A percentile compares a stretch with the other conserved stretches of the same genome.
These are phyloP conservation scores for Caenorhabditis imperialis DNA, from an alignment of 2,888 invertebrate genomes.

Conservation along the genomic window DNA sequence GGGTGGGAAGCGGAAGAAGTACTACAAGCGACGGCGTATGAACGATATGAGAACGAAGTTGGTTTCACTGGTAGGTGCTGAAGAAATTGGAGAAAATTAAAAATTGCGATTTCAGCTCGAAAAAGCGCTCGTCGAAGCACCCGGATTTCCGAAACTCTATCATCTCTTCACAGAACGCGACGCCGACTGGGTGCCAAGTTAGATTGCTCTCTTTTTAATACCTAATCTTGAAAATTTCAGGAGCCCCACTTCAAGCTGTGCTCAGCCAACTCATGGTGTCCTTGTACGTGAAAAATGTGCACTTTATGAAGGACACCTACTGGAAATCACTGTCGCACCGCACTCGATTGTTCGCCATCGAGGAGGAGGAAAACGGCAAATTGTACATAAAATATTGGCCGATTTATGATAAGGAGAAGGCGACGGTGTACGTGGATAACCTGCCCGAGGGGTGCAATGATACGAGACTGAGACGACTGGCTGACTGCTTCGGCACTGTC, in stretches of 20 bases:
- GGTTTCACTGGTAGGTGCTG: too few relatives aligned
- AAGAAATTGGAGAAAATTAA: too few relatives aligned
- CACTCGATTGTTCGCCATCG: constrained; percentile 35
- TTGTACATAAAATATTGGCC: constrained; percentile 42
- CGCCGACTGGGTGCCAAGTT: too few relatives aligned
- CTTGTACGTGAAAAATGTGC: too few relatives aligned
- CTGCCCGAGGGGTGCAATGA: constrained; percentile 47
- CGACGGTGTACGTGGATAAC: constrained; percentile 51
- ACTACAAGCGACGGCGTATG: not conserved
- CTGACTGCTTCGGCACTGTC: constrained; percentile 36
- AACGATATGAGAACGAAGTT: too few relatives aligned
- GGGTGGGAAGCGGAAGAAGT: not conserved
- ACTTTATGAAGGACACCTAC: constrained; percentile 13
- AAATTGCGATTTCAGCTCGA: constrained; percentile 40
- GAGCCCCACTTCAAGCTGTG: too few relatives aligned
- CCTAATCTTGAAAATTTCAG: too few relatives aligned
- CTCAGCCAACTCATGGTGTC: too few relatives aligned
- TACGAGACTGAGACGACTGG: constrained; percentile 25
- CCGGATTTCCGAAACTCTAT: constrained; percentile 27
- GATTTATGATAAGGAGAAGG: constrained; percentile 24
- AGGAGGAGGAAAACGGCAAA: constrained; percentile 31
- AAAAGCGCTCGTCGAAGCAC: constrained; percentile 39
- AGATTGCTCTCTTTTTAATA: too few relatives aligned
- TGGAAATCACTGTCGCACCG: constrained; percentile 26
- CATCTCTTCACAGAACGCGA: constrained; percentile 16